Base-by-base conservation (phyloP, 1,140 invertebrate genomes). In the Odontomachus brunneus region DNA sequence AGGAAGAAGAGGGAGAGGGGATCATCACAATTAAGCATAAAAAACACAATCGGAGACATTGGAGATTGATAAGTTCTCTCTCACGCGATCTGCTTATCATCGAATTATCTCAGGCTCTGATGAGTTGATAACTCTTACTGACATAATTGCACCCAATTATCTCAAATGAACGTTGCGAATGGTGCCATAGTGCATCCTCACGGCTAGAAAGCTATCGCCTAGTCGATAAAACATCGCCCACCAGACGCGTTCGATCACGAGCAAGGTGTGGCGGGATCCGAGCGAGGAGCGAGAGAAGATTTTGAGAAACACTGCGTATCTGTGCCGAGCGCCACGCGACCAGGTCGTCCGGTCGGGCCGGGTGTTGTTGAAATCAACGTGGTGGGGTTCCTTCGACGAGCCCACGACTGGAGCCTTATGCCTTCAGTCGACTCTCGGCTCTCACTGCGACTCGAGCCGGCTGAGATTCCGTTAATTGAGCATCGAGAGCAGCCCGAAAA, bases 401-500 rank as follows among this genome's bases (percentile, higher is more conserved):
- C 51, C 89, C 90, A 88, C 91, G 90, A 91, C 83, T 71, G 84
- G 82, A 84, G 86, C 81, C 90, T 92, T 89, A 88, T 89, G 89
- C 87, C 88, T 91, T 92, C 92, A 93, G 92, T 93, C 92, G 90
- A 91, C 88, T 92, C 91, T 92, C 91, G 91, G 90, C 91, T 92
- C 92, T 93, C 91, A 90, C 88, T 92, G 90, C 90, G 91, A 88
- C 84, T 83, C 85, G 88, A 83, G 83, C 85, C 69, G 86, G 74
- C 86, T 85, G 84, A 88, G 86, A 89, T 89, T 89, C 84, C 87
- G 75, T 89, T 89, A 89, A 89, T 89, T 84, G 84, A 88, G 14
- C 65, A 87, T 76, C 85, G 69, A 75, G 69, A 75, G 57, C 48
- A 57, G 62, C 19, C 71, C 29, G 49, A 63, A 44, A 33, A 84